Base-by-base conservation (phyloP, 2,797 vertebrate species). In the Chelon auratus region DNA sequence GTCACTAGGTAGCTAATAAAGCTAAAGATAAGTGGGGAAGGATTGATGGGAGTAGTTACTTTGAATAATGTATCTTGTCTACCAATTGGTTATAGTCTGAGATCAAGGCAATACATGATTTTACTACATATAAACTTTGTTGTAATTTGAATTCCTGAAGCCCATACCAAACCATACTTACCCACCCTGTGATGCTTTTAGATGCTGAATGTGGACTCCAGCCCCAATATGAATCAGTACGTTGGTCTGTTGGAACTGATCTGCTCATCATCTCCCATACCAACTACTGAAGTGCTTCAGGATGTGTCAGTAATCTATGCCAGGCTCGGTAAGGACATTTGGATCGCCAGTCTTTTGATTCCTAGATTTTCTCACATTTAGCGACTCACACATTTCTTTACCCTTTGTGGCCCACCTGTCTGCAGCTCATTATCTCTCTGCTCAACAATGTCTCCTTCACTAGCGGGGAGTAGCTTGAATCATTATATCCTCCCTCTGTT, bases 261-360 rank as follows among this genome's bases (percentile, higher is more conserved):
- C 57, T 94, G 94, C 47, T 85, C 85, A 5, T 93, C 92, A 0
- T 83, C 77, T 40, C 30, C 90, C 57, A 78, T 91, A 42, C 92
- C 95, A 2, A 91, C 83, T 15, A 86, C 71, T 9, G 93, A 93
- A 5, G 76, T 94, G 37, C 91, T 95, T 1, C 93, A 94, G 86
- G 95, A 95, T 18, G 90, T 95, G 62, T 95, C 93, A 0, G 70
- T 93, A 47, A 90, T 95, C 64, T 95, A 92, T 36, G 92, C 94
- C 67, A 92, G 57, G 60, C 91, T 95, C 1, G 95, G 95, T 95
- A 20, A 87, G 91, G 15, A 68, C 51, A 18, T 50, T 62, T 20
- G 40, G 0, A 67, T 8, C 20, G 45, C 15, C 56, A 39, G 12
- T 47, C 15, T 62, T 73, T 62, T 71, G 62, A 75, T 66, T 60